Evolutionary conservation across 2,797 vertebrate species (phyloP), one percentile per base, ranked within the genome.

Genomic region (Muscicapa comitata): DNA sequence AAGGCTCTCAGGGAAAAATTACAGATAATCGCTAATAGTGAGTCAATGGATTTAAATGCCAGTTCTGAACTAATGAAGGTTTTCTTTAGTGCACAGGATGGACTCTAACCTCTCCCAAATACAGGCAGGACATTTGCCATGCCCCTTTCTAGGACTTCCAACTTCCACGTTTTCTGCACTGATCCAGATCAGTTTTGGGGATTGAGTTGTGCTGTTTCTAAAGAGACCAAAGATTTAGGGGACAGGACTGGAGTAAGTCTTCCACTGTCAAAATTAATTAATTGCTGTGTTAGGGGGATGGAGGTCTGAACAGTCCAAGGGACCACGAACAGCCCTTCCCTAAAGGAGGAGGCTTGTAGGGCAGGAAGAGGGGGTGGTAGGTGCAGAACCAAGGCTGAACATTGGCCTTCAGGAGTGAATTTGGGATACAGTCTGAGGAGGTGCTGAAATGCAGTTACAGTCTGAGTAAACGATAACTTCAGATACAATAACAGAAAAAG

Each of bases 301-400:
- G 73, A 81, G 38, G 1, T 59, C 38, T 76, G 23, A 58, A 28
- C 18, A n/a, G 31, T 21, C 21, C 20, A 13, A 17, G 23, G 29
- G 4, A 71, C 23, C 51, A 31, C 2, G 0, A 0, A 24, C 18
- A 38, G 5, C 24, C 3, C 31, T 86, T 75, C 43, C 40, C 25
- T 37, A 42, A 51, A 9, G 17, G 11, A 71, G 19, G 15, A 76
- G 23, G 25, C 42, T 37, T 62, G 11, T 78, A 38, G 37, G 17
- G 24, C 33, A 17, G 50, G 70, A 93, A 12, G 6, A 40, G 51
- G 35, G 11, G 53, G 4, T 25, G 33, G 25, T 23, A 55, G 43
- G 28, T 48, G 17, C 43, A 40, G 75, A 51, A 54, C 13, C 6
- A 48, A 51, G 15, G 25, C 33, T 87, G 48, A 26, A 68, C 31